These are phyloP conservation scores for Ptilonorhynchus violaceus DNA, from an alignment of 2,113 vertebrate genomes.

Conservation along the genomic window DNA sequence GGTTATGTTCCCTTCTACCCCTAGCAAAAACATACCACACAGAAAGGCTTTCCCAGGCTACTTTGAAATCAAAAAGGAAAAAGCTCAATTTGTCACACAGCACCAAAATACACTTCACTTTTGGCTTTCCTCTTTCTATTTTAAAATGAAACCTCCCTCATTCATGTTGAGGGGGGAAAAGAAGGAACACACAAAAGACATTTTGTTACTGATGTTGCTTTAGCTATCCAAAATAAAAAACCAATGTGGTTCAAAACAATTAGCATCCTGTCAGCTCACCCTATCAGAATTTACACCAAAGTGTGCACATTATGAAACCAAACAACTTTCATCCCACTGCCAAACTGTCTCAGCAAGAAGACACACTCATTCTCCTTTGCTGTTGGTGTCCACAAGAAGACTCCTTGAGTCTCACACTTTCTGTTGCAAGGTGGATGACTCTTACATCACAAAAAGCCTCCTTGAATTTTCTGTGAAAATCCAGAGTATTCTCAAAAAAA, in stretches of 20 bases:
- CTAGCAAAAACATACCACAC: not conserved
- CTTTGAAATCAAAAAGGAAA: not conserved
- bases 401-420: not conserved
- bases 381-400: not conserved
- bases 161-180: rapidly evolving
- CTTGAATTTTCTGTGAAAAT: not conserved
- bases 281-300: not conserved
- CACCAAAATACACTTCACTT: not conserved
- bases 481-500: not conserved
- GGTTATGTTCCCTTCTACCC: not conserved
- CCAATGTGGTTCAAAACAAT: not conserved
- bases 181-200: not conserved
- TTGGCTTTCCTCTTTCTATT: not conserved
- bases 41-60: not conserved
- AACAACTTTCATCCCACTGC: not conserved
- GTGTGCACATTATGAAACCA: not conserved
- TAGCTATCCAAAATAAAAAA: not conserved
- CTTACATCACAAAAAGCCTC: not conserved
- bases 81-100: not conserved
- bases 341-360: not conserved
- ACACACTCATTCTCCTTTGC: too few species aligned
- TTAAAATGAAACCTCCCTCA: not conserved
- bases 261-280: not conserved
- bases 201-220: not conserved
- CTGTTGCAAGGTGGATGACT: not conserved